Conservation (phyloP, 2,113 vertebrate species). For the Callipepla californica region DNA sequence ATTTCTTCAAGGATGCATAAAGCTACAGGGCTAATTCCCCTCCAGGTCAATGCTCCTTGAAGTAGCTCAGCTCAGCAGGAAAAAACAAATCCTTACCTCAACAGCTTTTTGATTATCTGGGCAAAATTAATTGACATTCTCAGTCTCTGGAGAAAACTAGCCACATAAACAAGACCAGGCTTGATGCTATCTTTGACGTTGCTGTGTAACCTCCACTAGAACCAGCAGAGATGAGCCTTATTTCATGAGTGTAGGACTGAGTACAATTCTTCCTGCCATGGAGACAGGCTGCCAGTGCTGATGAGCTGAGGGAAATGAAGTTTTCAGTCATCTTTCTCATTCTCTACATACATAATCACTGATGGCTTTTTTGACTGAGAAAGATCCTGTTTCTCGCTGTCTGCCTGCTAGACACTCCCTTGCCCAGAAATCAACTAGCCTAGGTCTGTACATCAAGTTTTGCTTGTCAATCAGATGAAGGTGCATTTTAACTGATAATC, state of each 20-base stretch:
- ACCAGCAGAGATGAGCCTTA: accelerated
- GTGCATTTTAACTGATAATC: not conserved
- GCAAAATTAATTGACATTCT: not conserved
- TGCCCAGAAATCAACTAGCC: not conserved
- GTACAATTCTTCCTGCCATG: accelerated
- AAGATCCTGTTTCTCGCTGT: not conserved
- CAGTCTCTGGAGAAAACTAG: not conserved
- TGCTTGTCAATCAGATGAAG: accelerated
- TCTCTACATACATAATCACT: accelerated
- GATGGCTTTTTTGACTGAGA: not conserved
- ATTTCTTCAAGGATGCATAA: not conserved
- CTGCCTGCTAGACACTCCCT: not conserved
- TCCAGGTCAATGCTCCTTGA: not conserved
- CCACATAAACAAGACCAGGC: not conserved
- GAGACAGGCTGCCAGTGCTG: accelerated
- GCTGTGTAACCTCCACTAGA: not conserved
- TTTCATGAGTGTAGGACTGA: accelerated
- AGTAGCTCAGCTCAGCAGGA: not conserved
- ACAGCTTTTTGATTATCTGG: not conserved
- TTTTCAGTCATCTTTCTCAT: not conserved
- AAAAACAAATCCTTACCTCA: not conserved
- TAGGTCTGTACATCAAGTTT: not conserved
- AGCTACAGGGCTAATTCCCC: not conserved
- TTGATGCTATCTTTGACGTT: not conserved
- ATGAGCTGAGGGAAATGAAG: accelerated